Base-by-base conservation (phyloP, 1,140 invertebrate species). In the Chironomus tepperi region DNA sequence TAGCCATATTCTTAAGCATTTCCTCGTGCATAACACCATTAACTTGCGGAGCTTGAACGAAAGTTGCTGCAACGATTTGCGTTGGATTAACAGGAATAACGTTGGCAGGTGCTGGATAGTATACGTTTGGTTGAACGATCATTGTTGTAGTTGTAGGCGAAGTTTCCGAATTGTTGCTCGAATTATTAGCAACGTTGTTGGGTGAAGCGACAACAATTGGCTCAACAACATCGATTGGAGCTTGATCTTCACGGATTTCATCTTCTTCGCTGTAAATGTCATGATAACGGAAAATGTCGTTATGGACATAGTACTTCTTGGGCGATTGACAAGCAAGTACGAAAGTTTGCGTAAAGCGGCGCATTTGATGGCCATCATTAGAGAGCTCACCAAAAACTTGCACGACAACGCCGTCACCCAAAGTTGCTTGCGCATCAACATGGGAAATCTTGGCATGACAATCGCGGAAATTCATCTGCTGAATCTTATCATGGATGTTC, bases 241-340 rank as follows among this genome's bases (percentile, higher is more conserved):
- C 87, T 74, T 88, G 89, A 19, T 85, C 86, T 75, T 82, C 81
- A 8, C 86, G 85, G 76, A 89, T 88, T 73, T 85, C 84, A 19
- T 83, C 85, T 77, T 87, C 82, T 74, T 82, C 81, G 64, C 79
- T 80, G 73, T 81, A 82, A 73, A 82, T 21, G 75, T 82, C 93
- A 87, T 98, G 96, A 82, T 98, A 99, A 74, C 96, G 92, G 84
- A 99, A 99, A 80, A 99, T 98, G 83, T 98, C 96, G 85, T 98
- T 99, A 81, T 96, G 94, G 18, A 98, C 96, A 81, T 98, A 98
- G 85, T 97, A 98, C 84, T 97, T 96, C 85, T 96, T 97, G 21
- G 95, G 94, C 72, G 92, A 91, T 84, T 97, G 95, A 47, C 93
- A 92, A 73, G 93, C 96, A 79, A 99, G 83, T 12, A 99, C 95